Evolutionary conservation across 1,140 invertebrate species (phyloP).

Genomic region (Hyles euphorbiae): DNA sequence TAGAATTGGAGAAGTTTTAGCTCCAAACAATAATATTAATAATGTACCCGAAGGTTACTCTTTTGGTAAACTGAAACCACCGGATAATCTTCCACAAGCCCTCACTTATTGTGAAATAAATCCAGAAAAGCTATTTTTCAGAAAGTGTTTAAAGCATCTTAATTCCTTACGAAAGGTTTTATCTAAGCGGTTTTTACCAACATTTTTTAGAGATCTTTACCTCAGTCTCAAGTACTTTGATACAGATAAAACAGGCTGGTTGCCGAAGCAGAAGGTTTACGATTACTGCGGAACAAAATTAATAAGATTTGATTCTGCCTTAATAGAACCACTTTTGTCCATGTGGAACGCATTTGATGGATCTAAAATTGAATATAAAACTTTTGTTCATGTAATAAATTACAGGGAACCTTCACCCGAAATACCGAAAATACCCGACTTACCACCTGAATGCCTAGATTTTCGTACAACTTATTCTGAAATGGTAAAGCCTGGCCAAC

Average conservation of each 20-base stretch:
- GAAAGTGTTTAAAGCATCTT: conserved; percentile 60
- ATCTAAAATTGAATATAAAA: conserved; percentile 53
- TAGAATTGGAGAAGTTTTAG: conserved; percentile 54
- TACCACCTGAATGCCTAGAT: conserved; percentile 46
- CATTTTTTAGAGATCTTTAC: conserved; percentile 60
- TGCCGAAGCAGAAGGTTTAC: conserved; percentile 50
- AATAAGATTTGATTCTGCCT: conserved; percentile 51
- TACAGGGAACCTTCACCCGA: conserved; percentile 52
- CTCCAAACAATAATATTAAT: conserved; percentile 67
- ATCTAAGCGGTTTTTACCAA: conserved; percentile 46
- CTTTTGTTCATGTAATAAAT: conserved; percentile 52
- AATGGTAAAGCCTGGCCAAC: conserved; percentile 50
- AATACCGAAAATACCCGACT: conserved; percentile 48
- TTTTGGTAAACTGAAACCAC: conserved; percentile 61
- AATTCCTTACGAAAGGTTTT: conserved; percentile 63
- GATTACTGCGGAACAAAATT: conserved; percentile 42
- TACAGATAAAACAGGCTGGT: conserved; percentile 49
- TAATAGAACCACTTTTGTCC: conserved; percentile 53
- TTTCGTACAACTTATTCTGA: conserved; percentile 61
- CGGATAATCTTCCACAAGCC: conserved; percentile 48
- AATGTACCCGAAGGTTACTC: conserved; percentile 59
- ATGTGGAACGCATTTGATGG: conserved; percentile 58
- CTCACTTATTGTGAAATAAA: conserved; percentile 62
- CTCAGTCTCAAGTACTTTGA: conserved; percentile 64
- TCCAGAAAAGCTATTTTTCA: conserved; percentile 51